Base-by-base conservation (phyloP, 2,113 vertebrate genomes). In the Callopanchax toddi region DNA sequence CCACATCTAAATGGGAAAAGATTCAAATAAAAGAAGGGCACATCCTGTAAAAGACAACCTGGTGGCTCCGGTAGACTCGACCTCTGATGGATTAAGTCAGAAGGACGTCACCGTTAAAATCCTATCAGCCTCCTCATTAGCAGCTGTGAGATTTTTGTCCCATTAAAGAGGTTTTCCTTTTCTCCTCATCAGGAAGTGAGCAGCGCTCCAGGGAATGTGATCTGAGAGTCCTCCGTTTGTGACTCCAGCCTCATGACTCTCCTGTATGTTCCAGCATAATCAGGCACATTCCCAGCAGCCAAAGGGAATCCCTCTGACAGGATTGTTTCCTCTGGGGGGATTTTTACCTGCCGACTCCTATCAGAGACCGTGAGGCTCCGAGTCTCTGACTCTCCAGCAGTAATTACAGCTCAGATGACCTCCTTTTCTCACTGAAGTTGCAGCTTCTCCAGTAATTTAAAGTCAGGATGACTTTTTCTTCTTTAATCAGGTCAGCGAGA, bases 321-420 rank as follows among this genome's bases (percentile, higher is more conserved):
- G 39, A 0, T 46, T 46, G 18, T 11, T 65, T 55, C 7, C 40
- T 17, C 61, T 0, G 0, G 40, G 16, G 40, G n/a, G 40, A n/a
- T n/a, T 32, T 32, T 32, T 32, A 32, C 29, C 29, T 32, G 29
- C 29, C 3, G 29, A 32, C 29, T 8, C 29, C 10, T n/a, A n/a
- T n/a, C n/a, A n/a, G n/a, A n/a, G n/a, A n/a, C n/a, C n/a, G n/a
- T n/a, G n/a, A n/a, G n/a, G n/a, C n/a, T n/a, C n/a, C n/a, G n/a
- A n/a, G n/a, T n/a, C 29, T 32, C 4, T 6, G 29, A 32, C 29
- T 37, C 12, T 37, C 36, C 36, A 37, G 0, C 13, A n/a, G 54
- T 66, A 46, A 48, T 66, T 26, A 66, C 63, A 39, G 29, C 40
- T 37, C 29, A 46, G 45, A 46, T 21, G 61, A 64, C 50, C 61